Conservation (phyloP, 2,888 invertebrate genomes). For the Limnephilus auricula region DNA sequence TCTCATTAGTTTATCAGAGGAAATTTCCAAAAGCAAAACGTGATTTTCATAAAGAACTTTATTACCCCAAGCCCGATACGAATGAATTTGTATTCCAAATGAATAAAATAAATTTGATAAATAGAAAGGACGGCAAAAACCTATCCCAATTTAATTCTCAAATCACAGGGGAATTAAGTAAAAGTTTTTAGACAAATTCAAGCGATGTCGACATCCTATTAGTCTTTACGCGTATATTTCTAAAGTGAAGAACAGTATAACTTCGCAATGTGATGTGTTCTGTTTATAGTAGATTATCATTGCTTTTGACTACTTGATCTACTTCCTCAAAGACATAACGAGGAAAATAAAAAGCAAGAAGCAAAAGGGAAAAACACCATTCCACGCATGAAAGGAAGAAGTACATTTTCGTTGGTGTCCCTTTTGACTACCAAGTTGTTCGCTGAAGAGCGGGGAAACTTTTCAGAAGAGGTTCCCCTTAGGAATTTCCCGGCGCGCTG, state of each 20-base stretch:
- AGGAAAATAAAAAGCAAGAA: neutral
- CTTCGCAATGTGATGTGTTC: slow-evolving; percentile 19
- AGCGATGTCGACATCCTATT: slow-evolving; percentile 2
- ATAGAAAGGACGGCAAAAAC: neutral
- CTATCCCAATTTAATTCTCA: neutral
- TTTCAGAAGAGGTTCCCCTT: slow-evolving; percentile 56
- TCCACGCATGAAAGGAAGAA: neutral
- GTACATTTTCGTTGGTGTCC: neutral
- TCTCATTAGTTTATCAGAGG: neutral
- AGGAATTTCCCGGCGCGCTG: slow-evolving; percentile 61
- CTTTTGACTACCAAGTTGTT: slow-evolving; percentile 6
- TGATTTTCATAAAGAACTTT: neutral
- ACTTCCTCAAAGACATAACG: neutral
- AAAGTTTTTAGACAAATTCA: neutral
- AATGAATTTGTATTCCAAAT: neutral
- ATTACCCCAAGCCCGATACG: neutral
- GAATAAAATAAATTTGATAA: neutral
- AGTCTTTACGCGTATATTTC: neutral
- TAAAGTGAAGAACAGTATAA: neutral
- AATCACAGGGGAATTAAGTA: neutral
- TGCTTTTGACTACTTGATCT: neutral
- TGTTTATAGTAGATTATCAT: neutral
- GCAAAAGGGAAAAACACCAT: slow-evolving; percentile 12
- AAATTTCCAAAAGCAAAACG: neutral
- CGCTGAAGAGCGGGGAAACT: neutral